Conservation (phyloP, 2,113 vertebrate species). For the Zootoca vivipara region DNA sequence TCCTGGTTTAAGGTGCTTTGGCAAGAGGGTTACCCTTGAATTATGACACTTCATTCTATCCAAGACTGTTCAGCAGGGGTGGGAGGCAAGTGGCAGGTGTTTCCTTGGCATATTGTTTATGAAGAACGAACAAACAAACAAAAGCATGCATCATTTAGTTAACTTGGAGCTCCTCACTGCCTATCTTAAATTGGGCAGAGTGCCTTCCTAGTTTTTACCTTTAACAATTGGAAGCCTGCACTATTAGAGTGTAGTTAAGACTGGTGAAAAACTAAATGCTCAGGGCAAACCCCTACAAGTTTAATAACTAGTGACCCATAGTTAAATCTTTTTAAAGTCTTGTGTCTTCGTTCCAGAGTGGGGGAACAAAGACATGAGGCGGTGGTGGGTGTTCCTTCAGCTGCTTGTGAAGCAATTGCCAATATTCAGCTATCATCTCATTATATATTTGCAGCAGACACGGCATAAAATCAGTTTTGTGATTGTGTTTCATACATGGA, state of each 20-base stretch:
- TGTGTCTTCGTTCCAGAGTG: background rate
- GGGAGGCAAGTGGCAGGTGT: background rate
- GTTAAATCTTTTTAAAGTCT: background rate
- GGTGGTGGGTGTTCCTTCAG: background rate
- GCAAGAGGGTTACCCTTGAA: background rate
- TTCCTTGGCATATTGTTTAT: background rate
- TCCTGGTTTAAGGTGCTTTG: background rate
- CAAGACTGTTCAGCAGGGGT: background rate
- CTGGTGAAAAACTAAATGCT: background rate
- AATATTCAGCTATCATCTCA: background rate
- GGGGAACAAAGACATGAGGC: background rate
- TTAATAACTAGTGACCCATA: background rate
- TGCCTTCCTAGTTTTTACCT: background rate
- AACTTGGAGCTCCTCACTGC: background rate
- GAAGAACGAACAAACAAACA: background rate
- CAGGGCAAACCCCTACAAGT: background rate
- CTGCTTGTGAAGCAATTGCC: background rate
- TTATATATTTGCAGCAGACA: background rate
- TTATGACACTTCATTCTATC: background rate
- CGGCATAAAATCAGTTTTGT: background rate
- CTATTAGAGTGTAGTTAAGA: background rate
- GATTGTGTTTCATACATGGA: background rate
- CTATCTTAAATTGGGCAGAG: background rate
- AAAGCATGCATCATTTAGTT: background rate
- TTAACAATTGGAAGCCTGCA: background rate